Base-by-base conservation (phyloP, 2,888 invertebrate genomes). In the Macrosoma leucophasiata region DNA sequence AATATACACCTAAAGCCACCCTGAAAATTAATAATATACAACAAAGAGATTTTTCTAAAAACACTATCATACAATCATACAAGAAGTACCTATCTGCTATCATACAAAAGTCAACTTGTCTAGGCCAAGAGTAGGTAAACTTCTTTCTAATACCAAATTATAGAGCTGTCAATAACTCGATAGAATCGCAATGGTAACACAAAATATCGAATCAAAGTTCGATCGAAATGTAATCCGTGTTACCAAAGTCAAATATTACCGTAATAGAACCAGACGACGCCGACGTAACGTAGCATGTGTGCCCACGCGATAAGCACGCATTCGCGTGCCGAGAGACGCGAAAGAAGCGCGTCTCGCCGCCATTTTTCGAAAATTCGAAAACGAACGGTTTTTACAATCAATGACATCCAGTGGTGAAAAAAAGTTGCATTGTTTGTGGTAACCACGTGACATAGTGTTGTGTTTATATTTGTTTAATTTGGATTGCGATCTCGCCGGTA, bases 291-390 rank as follows among this genome's bases (percentile, higher is more conserved):
- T 50, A 52, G 54, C 50, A 54, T 57, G 58, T 51, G 58, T 58
- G 48, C 45, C 36, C 50, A 50, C 50, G 50, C 52, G 51, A 52
- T 46, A 36, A 43, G 33, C 59, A 63, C 65, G 67, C 77, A 78
- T 69, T 77, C 73, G 62, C 52, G 55, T 61, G 50, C 53, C 55
- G 57, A 57, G 55, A 53, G 61, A 62, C 63, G 64, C 43, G 55
- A 56, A 44, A 44, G 52, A 52, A 59, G 70, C 71, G 65, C 75
- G 75, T 64, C 65, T 60, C 32, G 35, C 37, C 54, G 56, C 49
- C 41, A 46, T 49, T 50, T 45, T 50, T 59, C 59, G 55, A 47
- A 58, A 62, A 52, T 62, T 58, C 46, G 45, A 63, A 25, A 25
- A 25, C 13, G 25, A 25, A 25, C 25, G 15, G 15, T 25, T 13